phyloP scores from a whole-genome alignment of 2,888 invertebrate species.

The Zygogramma bicolorata region DNA sequence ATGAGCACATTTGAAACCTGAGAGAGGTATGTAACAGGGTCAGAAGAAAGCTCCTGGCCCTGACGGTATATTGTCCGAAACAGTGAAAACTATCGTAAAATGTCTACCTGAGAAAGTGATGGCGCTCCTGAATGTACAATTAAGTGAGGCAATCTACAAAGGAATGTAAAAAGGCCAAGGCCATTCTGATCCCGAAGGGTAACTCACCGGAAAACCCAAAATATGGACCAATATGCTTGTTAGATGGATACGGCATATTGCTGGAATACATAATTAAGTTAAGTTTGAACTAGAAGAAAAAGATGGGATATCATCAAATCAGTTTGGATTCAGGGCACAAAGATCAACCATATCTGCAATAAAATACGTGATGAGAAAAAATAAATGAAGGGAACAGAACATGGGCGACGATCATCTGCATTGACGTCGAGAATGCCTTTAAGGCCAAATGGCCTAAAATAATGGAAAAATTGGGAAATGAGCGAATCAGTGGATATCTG shows the following conservation, averaged over 20 bases:
- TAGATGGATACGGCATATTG: conserved; percentile 25
- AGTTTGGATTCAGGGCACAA: background rate
- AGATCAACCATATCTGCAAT: background rate
- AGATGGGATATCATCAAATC: background rate
- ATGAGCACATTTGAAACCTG: background rate
- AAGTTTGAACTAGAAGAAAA: conserved; percentile 3
- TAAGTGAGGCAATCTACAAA: background rate
- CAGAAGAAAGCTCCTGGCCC: conserved; percentile 2
- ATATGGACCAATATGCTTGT: background rate
- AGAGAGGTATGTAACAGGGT: background rate
- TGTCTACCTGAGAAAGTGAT: background rate
- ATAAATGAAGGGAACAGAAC: background rate
- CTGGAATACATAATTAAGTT: conserved; percentile 17
- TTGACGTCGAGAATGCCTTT: background rate
- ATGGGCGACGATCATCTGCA: background rate
- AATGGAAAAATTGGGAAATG: background rate
- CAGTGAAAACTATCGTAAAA: background rate
- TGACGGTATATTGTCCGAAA: background rate
- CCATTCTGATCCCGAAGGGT: conserved; percentile 26
- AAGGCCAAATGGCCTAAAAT: background rate
- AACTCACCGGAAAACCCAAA: background rate
- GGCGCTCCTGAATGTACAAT: background rate
- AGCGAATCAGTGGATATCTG: background rate
- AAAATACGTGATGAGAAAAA: background rate
- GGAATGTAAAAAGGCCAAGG: conserved; percentile 29